A percentile compares a stretch with the other conserved stretches of the same genome.
Conservation (phyloP, 2,113 vertebrate genomes). For the Dasyurus viverrinus region DNA sequence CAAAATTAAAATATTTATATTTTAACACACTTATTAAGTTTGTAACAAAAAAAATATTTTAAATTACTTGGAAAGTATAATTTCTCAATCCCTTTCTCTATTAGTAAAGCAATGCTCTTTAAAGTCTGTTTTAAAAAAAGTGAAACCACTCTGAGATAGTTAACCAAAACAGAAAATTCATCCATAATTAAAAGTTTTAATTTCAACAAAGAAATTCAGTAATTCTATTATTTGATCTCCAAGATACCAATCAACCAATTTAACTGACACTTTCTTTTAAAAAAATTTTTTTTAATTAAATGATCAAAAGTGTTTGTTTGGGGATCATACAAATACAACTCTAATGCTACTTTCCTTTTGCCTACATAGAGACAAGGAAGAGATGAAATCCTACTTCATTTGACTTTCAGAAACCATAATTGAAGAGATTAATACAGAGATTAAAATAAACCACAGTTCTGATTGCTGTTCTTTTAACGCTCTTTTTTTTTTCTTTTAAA, state of each 20-base stretch:
- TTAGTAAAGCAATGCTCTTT: not conserved
- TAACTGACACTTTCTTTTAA: constrained; percentile 36
- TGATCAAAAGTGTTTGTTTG: constrained; percentile 8
- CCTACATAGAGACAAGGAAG: constrained; percentile 27
- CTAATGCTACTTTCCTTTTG: not conserved
- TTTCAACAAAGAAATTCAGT: constrained; percentile 18
- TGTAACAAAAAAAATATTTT: not conserved
- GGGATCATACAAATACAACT: not conserved
- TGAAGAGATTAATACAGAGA: constrained; percentile 64
- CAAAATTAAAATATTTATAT: not conserved
- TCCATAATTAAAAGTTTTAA: not conserved
- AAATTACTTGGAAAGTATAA: not conserved
- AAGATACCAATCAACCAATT: not conserved
- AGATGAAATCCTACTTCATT: constrained; percentile 32
- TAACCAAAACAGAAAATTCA: constrained; percentile 24
- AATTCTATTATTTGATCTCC: constrained; percentile 28
- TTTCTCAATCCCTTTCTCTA: not conserved
- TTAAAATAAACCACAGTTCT: not conserved
- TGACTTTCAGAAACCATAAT: constrained; percentile 64
- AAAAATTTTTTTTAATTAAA: constrained; percentile 4
- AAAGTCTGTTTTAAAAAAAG: not conserved
- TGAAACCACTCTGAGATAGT: not conserved
- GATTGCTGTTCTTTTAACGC: not conserved
- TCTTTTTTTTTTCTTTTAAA: constrained; percentile 62
- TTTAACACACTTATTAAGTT: not conserved